These are phyloP conservation scores for Antechinus flavipes DNA, from an alignment of 2,113 vertebrate genomes.

Conservation along the genomic window DNA sequence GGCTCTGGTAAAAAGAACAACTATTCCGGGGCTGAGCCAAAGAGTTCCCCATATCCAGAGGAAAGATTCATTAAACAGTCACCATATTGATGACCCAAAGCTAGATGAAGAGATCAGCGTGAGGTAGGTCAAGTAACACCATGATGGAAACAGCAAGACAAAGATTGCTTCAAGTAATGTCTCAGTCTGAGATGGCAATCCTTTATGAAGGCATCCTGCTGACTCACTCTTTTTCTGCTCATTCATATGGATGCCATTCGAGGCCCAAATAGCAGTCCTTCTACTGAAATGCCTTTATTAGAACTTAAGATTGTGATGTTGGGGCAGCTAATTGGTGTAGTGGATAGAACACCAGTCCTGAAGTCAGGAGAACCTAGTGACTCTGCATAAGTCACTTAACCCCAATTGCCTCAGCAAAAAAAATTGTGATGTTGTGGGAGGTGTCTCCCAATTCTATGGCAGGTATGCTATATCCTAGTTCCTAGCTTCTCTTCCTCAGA, in stretches of 20 bases:
- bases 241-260: neutral
- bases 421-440: neutral
- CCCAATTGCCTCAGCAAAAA: too few relatives aligned
- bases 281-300: neutral
- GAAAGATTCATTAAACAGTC: neutral
- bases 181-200: neutral
- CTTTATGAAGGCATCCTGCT: neutral
- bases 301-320: neutral
- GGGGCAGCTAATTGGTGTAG: too few relatives aligned
- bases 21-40: neutral
- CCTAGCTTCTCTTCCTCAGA: neutral
- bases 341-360: too few relatives aligned
- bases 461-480: neutral
- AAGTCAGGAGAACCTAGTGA: too few relatives aligned
- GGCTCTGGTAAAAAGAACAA: neutral
- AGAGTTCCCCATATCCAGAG: neutral
- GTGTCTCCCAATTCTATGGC: neutral
- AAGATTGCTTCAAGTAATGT: neutral
- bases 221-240: neutral
- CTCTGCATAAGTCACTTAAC: too few relatives aligned
- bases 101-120: neutral
- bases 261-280: neutral
- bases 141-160: neutral
- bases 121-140: neutral
- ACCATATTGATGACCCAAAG: neutral